Percentiles rank a stretch among this genome's conserved stretches.
phyloP scores from a whole-genome alignment of 2,797 vertebrate species.

The Pseudotriccus pelzelni region DNA sequence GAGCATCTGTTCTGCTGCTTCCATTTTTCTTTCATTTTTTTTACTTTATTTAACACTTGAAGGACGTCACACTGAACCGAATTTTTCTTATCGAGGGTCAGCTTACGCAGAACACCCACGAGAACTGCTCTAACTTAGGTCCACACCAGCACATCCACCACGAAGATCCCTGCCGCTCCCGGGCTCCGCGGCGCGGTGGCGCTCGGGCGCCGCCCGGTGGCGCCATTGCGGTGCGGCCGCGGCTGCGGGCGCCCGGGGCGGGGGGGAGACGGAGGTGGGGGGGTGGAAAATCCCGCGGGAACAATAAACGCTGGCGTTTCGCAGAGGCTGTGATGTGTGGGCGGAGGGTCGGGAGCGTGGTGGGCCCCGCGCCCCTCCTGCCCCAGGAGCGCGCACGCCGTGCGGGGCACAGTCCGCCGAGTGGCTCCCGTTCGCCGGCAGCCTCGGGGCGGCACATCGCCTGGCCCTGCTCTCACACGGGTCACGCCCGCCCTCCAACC shows the following conservation, averaged over 20 bases:
- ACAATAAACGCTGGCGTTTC: rapidly evolving
- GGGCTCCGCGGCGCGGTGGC: not conserved
- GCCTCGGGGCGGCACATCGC: not conserved
- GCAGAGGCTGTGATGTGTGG: not conserved
- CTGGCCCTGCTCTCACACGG: not conserved
- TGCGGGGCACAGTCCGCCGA: rapidly evolving
- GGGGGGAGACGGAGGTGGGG: rapidly evolving
- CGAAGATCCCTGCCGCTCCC: not conserved
- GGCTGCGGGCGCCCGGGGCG: rapidly evolving
- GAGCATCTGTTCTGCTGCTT: not conserved
- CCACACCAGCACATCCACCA: not conserved
- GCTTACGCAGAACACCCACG: not conserved
- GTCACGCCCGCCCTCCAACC: not conserved
- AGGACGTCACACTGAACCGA: not conserved
- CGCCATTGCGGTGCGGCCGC: rapidly evolving
- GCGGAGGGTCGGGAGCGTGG: not conserved
- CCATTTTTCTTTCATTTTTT: not conserved
- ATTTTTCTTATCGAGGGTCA: not conserved
- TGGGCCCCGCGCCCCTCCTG: not conserved
- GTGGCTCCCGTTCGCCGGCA: not conserved
- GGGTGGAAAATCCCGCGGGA: rapidly evolving
- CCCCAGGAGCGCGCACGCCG: rapidly evolving
- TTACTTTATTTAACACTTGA: rapidly evolving
- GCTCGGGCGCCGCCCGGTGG: not conserved
- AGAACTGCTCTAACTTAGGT: not conserved